phyloP scores from a whole-genome alignment of 2,888 invertebrate genomes.

The Atrina japonica region DNA sequence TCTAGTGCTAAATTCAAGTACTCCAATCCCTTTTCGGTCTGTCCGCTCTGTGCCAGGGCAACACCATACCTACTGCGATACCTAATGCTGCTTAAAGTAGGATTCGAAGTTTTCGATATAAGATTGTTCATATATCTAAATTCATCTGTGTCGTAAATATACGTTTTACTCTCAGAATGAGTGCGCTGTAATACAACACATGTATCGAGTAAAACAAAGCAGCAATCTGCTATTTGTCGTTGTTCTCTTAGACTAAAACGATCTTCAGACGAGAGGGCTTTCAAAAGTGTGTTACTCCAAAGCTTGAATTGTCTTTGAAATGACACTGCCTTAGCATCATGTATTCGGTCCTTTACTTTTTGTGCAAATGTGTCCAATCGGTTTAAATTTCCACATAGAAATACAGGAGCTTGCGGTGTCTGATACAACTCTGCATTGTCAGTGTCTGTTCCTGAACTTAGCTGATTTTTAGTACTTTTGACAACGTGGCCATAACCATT shows the following conservation, averaged over 20 bases:
- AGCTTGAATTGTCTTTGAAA: slow-evolving; percentile 1
- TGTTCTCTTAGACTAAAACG: slow-evolving; percentile 8
- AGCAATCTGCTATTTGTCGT: slow-evolving; percentile 23
- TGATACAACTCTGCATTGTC: background rate
- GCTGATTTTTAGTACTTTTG: too few species aligned
- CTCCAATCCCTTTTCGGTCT: slow-evolving; percentile 13
- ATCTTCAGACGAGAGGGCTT: background rate
- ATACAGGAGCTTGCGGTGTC: background rate
- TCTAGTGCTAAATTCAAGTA: slow-evolving; percentile 10
- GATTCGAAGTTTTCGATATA: slow-evolving; percentile 30
- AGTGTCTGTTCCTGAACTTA: too few species aligned
- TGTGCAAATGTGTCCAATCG: slow-evolving; percentile 19
- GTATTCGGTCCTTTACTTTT: slow-evolving; percentile 13
- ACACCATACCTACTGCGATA: slow-evolving; percentile 22
- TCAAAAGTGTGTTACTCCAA: slow-evolving; percentile 7
- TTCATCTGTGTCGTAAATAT: slow-evolving; percentile 9
- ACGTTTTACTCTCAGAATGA: slow-evolving; percentile 8
- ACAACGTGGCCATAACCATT: too few species aligned
- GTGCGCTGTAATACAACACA: slow-evolving; percentile 21
- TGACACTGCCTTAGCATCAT: slow-evolving; percentile 12
- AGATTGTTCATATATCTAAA: slow-evolving; percentile 28
- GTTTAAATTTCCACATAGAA: background rate
- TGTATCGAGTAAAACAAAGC: slow-evolving; percentile 27
- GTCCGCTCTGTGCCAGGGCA: slow-evolving; percentile 23
- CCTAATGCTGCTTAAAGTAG: slow-evolving; percentile 19